Conservation (phyloP, 2,113 vertebrate genomes). For the Zonotrichia leucophrys region DNA sequence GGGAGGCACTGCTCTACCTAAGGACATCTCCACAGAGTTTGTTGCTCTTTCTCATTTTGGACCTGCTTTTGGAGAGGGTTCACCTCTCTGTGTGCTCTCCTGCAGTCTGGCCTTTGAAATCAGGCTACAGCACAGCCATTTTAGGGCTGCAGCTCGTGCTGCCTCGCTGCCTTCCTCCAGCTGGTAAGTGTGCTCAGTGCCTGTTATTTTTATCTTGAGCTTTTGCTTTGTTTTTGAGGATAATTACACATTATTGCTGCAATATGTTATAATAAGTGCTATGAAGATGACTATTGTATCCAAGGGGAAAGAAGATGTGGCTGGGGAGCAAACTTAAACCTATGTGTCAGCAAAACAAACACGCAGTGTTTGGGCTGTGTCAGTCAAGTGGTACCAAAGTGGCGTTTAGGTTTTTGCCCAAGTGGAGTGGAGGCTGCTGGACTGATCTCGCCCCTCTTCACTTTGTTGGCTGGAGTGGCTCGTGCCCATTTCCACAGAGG, state of each 20-base stretch:
- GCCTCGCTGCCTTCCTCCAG: constrained; percentile 29
- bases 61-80: neutral
- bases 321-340: constrained; percentile 36
- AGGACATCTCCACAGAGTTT: neutral
- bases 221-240: constrained; percentile 66
- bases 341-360: constrained; percentile 34
- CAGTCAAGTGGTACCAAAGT: constrained; percentile 18
- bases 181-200: constrained; percentile 53
- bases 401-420: neutral
- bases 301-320: constrained; percentile 47
- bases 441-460: neutral
- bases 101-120: neutral
- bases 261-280: constrained; percentile 61
- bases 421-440: neutral
- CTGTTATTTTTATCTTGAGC: constrained; percentile 66
- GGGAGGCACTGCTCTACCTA: neutral
- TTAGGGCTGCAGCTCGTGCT: neutral
- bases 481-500: accelerated
- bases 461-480: neutral
- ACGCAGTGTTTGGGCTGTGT: neutral
- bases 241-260: constrained; percentile 57
- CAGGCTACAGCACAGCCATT: constrained; percentile 1
- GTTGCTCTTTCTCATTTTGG: neutral
- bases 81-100: accelerated
- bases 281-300: constrained; percentile 50